Percentiles rank a stretch among this genome's conserved stretches.
These are phyloP conservation scores for Halcyon badia DNA, from an alignment of 2,797 vertebrate species.

Conservation along the genomic window DNA sequence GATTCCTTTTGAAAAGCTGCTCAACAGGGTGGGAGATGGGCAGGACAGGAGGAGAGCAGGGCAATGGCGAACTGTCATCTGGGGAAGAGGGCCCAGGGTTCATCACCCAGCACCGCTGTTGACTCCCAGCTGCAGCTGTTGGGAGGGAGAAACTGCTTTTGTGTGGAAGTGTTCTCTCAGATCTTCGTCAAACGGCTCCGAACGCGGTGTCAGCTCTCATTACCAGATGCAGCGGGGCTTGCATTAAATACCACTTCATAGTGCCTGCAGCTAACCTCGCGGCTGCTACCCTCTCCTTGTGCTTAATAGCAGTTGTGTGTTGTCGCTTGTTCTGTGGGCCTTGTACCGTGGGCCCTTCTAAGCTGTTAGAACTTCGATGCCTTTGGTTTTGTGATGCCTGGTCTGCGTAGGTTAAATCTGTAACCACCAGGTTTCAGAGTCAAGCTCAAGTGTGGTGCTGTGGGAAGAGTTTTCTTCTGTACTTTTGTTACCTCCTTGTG, in stretches of 20 bases:
- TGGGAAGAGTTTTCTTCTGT: not conserved
- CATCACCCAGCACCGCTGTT: not conserved
- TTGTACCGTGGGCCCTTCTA: not conserved
- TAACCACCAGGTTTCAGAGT: not conserved
- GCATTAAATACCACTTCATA: not conserved
- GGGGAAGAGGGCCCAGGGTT: not conserved
- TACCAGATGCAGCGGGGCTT: not conserved
- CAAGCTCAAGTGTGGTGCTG: not conserved
- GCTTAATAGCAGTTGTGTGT: not conserved
- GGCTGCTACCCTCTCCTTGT: not conserved
- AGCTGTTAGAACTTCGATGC: not conserved
- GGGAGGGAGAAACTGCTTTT: not conserved
- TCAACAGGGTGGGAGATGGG: not conserved
- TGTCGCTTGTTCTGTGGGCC: not conserved
- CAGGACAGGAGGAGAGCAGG: not conserved
- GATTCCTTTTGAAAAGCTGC: not conserved
- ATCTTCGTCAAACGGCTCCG: not conserved
- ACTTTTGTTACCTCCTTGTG: not conserved
- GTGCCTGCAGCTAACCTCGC: not conserved
- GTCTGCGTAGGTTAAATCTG: not conserved
- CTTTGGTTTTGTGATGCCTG: not conserved
- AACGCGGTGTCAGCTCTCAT: not conserved
- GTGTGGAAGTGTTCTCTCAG: not conserved
- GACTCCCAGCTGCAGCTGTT: not conserved
- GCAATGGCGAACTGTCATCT: fast-evolving